Conservation (phyloP, 2,113 vertebrate species). For the Malurus alboscapulatus region DNA sequence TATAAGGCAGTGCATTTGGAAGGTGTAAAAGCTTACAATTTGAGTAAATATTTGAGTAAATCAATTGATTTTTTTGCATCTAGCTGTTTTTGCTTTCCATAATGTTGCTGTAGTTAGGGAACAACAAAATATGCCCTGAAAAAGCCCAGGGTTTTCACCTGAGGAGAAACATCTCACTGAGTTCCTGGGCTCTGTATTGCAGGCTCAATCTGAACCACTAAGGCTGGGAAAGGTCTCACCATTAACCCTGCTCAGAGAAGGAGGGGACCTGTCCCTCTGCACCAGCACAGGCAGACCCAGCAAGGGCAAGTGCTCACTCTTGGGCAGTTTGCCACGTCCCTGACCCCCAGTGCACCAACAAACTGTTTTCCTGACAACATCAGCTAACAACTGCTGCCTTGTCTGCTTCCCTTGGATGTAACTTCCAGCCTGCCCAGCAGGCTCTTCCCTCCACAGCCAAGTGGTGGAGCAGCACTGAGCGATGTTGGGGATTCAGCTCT, state of each 20-base stretch:
- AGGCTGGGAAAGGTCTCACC: not conserved
- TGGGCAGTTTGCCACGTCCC: not conserved
- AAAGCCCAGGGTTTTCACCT: not conserved
- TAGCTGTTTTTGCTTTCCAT: not conserved
- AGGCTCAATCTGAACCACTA: not conserved
- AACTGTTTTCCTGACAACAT: not conserved
- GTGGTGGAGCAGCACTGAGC: accelerated
- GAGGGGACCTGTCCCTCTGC: not conserved
- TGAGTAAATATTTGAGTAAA: not conserved
- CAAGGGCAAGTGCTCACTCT: not conserved
- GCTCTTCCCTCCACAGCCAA: not conserved
- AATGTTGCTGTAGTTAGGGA: not conserved
- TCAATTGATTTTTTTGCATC: not conserved
- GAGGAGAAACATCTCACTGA: not conserved
- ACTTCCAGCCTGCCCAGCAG: not conserved
- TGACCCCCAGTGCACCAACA: not conserved
- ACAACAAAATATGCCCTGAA: not conserved
- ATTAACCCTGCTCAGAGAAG: not conserved
- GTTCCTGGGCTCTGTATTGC: not conserved
- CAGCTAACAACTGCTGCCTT: not conserved
- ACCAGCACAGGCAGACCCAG: not conserved
- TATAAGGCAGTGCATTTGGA: not conserved
- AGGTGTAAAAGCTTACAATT: not conserved
- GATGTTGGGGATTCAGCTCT: not conserved
- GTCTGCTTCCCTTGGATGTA: not conserved